Evolutionary conservation across 2,888 invertebrate genomes (phyloP), one percentile per base, ranked within the genome.

Genomic region (Pimpla rufipes): DNA sequence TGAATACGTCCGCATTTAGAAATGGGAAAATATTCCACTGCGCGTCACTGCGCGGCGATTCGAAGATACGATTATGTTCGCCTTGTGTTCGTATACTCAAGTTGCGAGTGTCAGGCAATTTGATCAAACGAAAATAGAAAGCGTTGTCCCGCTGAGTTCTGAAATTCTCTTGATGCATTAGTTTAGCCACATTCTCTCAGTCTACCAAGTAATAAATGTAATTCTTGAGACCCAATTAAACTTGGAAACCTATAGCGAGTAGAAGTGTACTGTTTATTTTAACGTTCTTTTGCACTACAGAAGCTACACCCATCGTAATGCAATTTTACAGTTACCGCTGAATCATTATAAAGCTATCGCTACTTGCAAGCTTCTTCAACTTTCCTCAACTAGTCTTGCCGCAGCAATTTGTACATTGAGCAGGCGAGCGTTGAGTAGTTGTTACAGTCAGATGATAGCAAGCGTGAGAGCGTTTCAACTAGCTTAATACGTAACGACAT

Each of bases 401-500:
- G 21, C 40, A 42, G 23, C 55, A 57, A n/a, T 57, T 4, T 35
- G 40, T 70, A 55, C 23, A 16, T 7, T 1, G 52, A 52, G 35
- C 29, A n/a, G n/a, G n/a, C n/a, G n/a, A n/a, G n/a, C n/a, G n/a
- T n/a, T n/a, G n/a, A n/a, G n/a, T n/a, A n/a, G n/a, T n/a, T n/a
- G n/a, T n/a, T n/a, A n/a, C n/a, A n/a, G n/a, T n/a, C n/a, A n/a
- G n/a, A n/a, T n/a, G 52, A 70, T 70, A 6, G 42, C 40, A 71
- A 57, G 23, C 10, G 23, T 18, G 23, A 11, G 40, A 71, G n/a
- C 40, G 42, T 55, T 55, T 71, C 55, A 42, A 71, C 70, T 57
- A 55, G 42, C 70, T 71, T 23, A 45, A 45, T 45, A 57, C 55
- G 55, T 71, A 55, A 57, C 21, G 70, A 23, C 40, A 71, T 57